phyloP scores from a whole-genome alignment of 2,888 invertebrate species.

The Iphiclides podalirius region DNA sequence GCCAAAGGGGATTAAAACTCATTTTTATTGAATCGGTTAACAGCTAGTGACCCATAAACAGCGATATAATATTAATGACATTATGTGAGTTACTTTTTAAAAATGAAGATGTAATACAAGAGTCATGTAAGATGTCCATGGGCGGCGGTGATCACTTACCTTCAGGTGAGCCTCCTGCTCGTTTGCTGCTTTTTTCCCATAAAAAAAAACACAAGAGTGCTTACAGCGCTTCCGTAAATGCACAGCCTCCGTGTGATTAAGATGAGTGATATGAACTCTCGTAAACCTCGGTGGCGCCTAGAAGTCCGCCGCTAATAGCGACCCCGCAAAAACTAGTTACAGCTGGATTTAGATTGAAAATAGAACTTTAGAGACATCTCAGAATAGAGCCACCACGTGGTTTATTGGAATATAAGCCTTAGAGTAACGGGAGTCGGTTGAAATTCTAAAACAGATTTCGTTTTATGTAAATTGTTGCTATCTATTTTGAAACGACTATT shows the following conservation, averaged over 20 bases:
- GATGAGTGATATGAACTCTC: conserved; percentile 19
- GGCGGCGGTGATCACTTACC: no score
- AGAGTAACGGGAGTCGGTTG: background rate
- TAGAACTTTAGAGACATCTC: conserved; percentile 5
- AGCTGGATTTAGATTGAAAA: conserved; percentile 19
- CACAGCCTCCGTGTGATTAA: background rate
- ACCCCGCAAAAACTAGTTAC: conserved; percentile 26
- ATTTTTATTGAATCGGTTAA: no score
- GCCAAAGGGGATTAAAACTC: no score
- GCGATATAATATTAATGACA: no score
- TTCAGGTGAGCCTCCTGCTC: no score
- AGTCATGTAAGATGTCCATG: no score
- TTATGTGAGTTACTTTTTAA: no score
- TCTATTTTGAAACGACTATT: conserved; percentile 15
- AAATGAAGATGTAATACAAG: no score
- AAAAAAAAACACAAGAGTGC: no score
- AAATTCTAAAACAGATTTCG: background rate
- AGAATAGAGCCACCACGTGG: background rate
- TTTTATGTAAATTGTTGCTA: background rate
- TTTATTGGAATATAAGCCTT: conserved; percentile 5
- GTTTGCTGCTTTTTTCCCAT: no score
- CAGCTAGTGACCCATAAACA: no score
- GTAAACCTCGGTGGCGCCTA: conserved; percentile 20
- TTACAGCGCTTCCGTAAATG: no score
- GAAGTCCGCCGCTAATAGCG: conserved; percentile 21